phyloP scores from a whole-genome alignment of 1,140 invertebrate species.

The Bombyx mandarina region DNA sequence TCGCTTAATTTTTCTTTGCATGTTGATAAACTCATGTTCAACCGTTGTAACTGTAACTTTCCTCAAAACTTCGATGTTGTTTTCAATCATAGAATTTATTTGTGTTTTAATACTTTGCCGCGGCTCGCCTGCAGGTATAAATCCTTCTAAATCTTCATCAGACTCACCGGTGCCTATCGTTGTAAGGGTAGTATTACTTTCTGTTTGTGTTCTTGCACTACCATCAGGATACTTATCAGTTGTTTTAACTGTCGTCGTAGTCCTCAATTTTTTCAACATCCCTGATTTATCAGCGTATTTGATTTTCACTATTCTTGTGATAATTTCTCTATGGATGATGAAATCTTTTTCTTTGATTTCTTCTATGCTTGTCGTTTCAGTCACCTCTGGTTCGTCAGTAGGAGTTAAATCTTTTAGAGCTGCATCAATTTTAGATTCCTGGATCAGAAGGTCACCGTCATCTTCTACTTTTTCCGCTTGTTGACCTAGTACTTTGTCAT shows the following conservation, averaged over 20 bases:
- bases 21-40: conserved; percentile 40
- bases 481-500: background rate
- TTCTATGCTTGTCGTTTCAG: conserved; percentile 27
- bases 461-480: background rate
- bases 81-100: conserved; percentile 36
- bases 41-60: conserved; percentile 46
- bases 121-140: conserved; percentile 36
- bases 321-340: conserved; percentile 21
- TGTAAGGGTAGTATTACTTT: conserved; percentile 36
- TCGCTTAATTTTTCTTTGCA: conserved; percentile 33
- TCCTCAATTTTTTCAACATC: conserved; percentile 48
- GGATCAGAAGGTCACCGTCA: background rate
- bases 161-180: conserved; percentile 28
- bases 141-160: conserved; percentile 43
- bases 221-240: conserved; percentile 62
- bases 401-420: conserved; percentile 16
- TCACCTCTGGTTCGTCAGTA: conserved; percentile 20
- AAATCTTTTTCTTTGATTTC: conserved; percentile 17
- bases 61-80: conserved; percentile 41
- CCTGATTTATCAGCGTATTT: conserved; percentile 42
- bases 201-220: conserved; percentile 42
- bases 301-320: conserved; percentile 46
- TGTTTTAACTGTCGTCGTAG: conserved; percentile 44
- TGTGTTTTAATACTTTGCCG: conserved; percentile 33
- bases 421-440: conserved; percentile 15